Base-by-base conservation (phyloP, 2,888 invertebrate species). In the Microplitis manilae region DNA sequence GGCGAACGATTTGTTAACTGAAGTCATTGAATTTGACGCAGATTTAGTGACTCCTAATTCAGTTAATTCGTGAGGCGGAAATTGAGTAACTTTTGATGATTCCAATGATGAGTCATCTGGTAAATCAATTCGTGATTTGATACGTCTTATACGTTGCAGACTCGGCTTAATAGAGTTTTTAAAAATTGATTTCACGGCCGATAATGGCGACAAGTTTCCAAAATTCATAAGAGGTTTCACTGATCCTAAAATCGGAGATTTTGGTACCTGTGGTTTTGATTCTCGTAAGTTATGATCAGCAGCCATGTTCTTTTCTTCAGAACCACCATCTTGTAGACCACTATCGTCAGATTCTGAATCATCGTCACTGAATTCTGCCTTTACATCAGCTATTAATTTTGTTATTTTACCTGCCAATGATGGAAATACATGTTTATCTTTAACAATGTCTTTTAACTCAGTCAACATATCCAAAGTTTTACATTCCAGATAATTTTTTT, bases 401-500 rank as follows among this genome's bases (percentile, higher is more conserved):
- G 13, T 61, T 6, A 72, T 7, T 7, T 6, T 62, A 6, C 1
- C 30, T n/a, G 61, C 38, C 39, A 72, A 9, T 2, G n/a, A 9
- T 15, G 62, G 62, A 61, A 62, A 61, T 5, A 39, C 5, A 1
- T 13, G 38, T 38, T 61, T 40, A 5, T n/a, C 64, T 41, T 13
- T 1, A 9, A 64, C 4, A 40, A 73, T 40, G 9, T 15, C 15
- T n/a, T 20, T 13, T 13, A 73, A 17, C 8, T 65, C 39, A 8
- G n/a, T 40, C 13, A 64, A 39, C 38, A 20, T 9, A 17, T 38
- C 41, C 2, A 64, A 64, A 38, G 76, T 59, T 69, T 62, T 76
- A 59, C 30, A 17, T 6, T 73, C 40, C 68, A 73, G 62, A 38
- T 61, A 17, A 13, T n/a, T 40, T 30, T 75, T 75, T 17, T 78